phyloP scores from a whole-genome alignment of 2,797 vertebrate species.

The Rhadinocentrus ornatus region DNA sequence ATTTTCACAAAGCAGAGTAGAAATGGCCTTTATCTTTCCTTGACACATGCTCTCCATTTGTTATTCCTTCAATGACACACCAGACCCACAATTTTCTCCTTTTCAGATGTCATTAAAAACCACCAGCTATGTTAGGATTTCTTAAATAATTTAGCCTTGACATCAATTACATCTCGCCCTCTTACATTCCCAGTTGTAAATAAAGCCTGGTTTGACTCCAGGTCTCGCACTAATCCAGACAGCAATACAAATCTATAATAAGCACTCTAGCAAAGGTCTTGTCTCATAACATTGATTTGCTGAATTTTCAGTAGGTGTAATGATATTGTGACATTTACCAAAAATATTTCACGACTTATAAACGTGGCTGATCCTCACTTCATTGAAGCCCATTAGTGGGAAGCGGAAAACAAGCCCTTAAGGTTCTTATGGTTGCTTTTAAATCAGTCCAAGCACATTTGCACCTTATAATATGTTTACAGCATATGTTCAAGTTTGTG shows the following conservation, averaged over 20 bases:
- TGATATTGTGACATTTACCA: conserved; percentile 42
- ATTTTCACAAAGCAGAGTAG: conserved; percentile 18
- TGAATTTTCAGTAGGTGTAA: conserved; percentile 35
- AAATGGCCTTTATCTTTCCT: conserved; percentile 29
- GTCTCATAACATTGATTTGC: conserved; percentile 26
- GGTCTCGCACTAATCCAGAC: conserved; percentile 19
- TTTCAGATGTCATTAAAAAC: conserved; percentile 52
- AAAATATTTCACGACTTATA: conserved; percentile 30
- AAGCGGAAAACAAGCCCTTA: conserved; percentile 24
- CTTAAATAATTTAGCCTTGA: conserved; percentile 19
- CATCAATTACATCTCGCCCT: conserved; percentile 32
- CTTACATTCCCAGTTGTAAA: conserved; percentile 29
- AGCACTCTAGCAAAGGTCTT: conserved; percentile 27
- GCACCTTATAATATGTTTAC: conserved; percentile 35
- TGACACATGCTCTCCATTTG: conserved; percentile 33
- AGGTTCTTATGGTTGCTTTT: conserved; percentile 28
- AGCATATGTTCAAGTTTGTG: conserved; percentile 6
- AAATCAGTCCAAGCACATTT: conserved; percentile 13
- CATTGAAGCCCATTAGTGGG: conserved; percentile 29
- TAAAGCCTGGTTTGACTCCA: conserved; percentile 27
- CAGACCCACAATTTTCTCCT: conserved; percentile 50
- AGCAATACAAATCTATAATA: conserved; percentile 45
- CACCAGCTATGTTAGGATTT: conserved; percentile 46
- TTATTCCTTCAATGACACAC: conserved; percentile 31
- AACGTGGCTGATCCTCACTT: conserved; percentile 25